Base-by-base conservation (phyloP, 2,888 invertebrate species). In the Hyles lineata region DNA sequence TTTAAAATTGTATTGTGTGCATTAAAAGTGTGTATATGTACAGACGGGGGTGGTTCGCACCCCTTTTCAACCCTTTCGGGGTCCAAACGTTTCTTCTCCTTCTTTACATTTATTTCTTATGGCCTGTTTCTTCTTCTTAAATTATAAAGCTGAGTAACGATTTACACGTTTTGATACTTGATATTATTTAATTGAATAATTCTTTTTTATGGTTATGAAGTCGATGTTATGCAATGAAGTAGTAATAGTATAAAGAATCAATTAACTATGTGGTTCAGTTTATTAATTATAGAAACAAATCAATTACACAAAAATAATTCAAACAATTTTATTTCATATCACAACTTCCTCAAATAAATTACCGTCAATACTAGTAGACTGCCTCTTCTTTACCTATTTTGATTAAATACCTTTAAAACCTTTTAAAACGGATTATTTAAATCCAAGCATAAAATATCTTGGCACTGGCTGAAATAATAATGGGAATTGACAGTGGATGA, bases 51-150 rank as follows among this genome's bases (percentile, higher is more conserved):
- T 82, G 87, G 84, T 81, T 87, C 83, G 87, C 92, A 90, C 93
- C 92, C 92, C 90, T 88, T 87, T 89, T 88, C 92, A 94, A 94
- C 94, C 94, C 94, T 94, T 94, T 93, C 90, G 92, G 88, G 90
- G 90, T 91, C 90, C 91, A 88, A 91, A 89, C 92, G 92, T 91
- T 93, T 94, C 93, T 94, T 94, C 92, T 92, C 92, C 89, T 92
- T 92, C 94, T 94, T 94, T 94, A 92, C 94, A 94, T 94, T 94
- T 94, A 94, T 94, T 94, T 94, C 94, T 94, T 94, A 94, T 94
- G 92, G 93, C 93, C 93, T 94, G 94, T 94, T 94, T 94, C 94
- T 94, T 94, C 94, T 94, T 94, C 94, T 94, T 94, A 94, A 94
- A 94, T 94, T 94, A 94, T 94, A 93, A 93, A 94, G 90, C 86